Evolutionary conservation across 1,140 invertebrate genomes (phyloP), one percentile per base, ranked within the genome.

Genomic region (Andricus grossulariae): DNA sequence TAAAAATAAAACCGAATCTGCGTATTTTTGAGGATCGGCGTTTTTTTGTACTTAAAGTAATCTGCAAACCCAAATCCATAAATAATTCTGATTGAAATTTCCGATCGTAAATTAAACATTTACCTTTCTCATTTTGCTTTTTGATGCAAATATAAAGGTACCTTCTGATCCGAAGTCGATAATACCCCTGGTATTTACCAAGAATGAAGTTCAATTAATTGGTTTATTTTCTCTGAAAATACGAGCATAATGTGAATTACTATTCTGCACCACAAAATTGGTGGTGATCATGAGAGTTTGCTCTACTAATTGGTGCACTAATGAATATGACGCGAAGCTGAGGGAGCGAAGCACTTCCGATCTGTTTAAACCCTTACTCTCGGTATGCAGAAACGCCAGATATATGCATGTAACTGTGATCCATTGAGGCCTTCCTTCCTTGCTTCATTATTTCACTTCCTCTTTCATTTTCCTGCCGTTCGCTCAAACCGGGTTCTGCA

Each of bases 291-390:
- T 57, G 55, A 25, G 76, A 82, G 76, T 80, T 80, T 80, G 78
- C 51, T 73, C 39, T 60, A 74, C 82, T 83, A 83, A 83, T 83
- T 83, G 79, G 77, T 79, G 79, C 72, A 76, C 77, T 83, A 79
- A 80, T 83, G 79, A 83, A 83, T 83, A 75, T 79, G 70, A 79
- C 79, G 77, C 16, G 75, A 77, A 78, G 76, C 79, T 71, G 74
- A 60, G 70, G 72, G 74, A 19, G 78, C 74, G 39, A 80, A 80
- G 79, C 76, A 80, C 81, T 78, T 80, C 74, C 77, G 66, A 83
- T 78, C 71, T 75, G 66, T 79, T 77, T 80, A 79, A 83, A 80
- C 71, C 76, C 60, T 57, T 77, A 72, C 74, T 32, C 70, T 73
- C 8, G 55, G 55, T 25, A 21, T 21, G 55, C 19, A 57, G 55